phyloP scores from a whole-genome alignment of 2,888 invertebrate species.

The Caenorhabditis virilis region DNA sequence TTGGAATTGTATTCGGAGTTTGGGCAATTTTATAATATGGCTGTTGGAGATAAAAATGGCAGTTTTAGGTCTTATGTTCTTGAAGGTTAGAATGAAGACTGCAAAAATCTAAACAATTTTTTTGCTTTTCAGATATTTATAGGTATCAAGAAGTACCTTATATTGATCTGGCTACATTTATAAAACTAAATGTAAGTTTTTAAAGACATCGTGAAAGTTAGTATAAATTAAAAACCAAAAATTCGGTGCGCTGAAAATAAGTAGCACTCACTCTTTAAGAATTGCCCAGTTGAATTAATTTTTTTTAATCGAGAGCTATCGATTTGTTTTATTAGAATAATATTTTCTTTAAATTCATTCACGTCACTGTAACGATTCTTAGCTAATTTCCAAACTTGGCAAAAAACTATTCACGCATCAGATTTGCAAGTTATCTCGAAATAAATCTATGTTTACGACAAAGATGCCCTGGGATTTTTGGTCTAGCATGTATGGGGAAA shows the following conservation, averaged over 20 bases:
- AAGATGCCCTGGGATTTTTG: too few species aligned
- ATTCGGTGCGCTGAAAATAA: background rate
- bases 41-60: conserved; percentile 45
- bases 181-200: conserved; percentile 31
- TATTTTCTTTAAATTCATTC: too few species aligned
- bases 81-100: conserved; percentile 22
- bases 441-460: too few species aligned
- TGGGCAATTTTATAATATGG: conserved; percentile 46
- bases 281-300: too few species aligned
- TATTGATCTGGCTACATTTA: conserved; percentile 42
- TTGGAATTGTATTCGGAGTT: conserved; percentile 40
- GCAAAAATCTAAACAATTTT: background rate
- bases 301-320: too few species aligned
- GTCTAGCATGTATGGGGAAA: too few species aligned
- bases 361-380: too few species aligned
- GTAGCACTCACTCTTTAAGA: too few species aligned
- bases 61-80: conserved; percentile 42
- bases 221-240: background rate
- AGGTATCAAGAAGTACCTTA: conserved; percentile 40
- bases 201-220: background rate
- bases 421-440: too few species aligned
- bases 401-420: too few species aligned
- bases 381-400: too few species aligned
- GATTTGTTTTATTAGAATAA: too few species aligned
- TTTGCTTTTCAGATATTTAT: conserved; percentile 37